Base-by-base conservation (phyloP, 2,797 vertebrate genomes). In the Staurois parvus region DNA sequence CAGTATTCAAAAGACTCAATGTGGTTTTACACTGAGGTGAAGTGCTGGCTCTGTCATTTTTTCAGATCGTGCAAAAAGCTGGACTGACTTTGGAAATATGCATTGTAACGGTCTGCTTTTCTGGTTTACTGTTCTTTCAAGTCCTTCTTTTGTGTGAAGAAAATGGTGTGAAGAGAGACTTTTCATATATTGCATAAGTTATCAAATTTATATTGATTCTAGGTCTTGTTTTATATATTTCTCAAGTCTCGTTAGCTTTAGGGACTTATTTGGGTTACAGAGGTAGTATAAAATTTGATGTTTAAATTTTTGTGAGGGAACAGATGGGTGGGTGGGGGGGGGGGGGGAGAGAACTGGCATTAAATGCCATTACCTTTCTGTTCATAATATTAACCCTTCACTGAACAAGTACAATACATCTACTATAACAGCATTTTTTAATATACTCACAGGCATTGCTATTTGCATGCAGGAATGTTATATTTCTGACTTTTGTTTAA, bases 401-500 rank as follows among this genome's bases (percentile, higher is more conserved):
- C 59, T 64, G n/a, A 64, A 64, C 7, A 59, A 59, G 17, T 21
- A 45, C 42, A 59, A 21, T 59, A 1, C 24, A 59, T 59, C 17
- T 24, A 8, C 17, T 7, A 64, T 64, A 64, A 24, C n/a, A 11
- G 17, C 12, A 9, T 64, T 64, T 64, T 37, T 74, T 74, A 26
- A 26, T 32, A 42, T 24, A 52, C n/a, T 64, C 59, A 64, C 74
- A 76, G 52, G 21, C 28, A 30, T 19, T 62, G 26, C 28, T 21
- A 11, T 66, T 84, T 74, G 79, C 73, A 76, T 86, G 67, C 56
- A 32, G 67, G 28, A 62, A 76, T 81, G 79, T 82, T 45, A 42
- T 26, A 69, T 74, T 77, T 87, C 69, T 80, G 77, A 80, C 56
- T 74, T 37, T 45, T 32, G 68, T 59, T 15, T 59, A 48, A 48